phyloP scores from a whole-genome alignment of 2,888 invertebrate genomes.

The Polyommatus icarus region DNA sequence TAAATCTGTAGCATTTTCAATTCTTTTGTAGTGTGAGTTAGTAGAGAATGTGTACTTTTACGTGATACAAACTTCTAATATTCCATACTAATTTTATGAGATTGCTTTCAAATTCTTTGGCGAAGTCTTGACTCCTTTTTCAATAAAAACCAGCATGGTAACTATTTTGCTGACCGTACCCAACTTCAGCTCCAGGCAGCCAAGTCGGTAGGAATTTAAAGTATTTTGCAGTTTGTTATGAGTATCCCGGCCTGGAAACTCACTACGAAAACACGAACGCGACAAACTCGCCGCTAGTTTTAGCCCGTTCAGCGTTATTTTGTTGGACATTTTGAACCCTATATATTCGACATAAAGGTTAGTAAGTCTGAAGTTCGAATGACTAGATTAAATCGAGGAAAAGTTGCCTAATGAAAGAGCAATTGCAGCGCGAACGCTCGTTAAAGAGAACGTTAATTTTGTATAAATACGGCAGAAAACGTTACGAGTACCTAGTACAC shows the following conservation, averaged over 20 bases:
- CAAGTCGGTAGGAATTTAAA: constrained; percentile 74
- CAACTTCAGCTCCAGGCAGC: constrained; percentile 49
- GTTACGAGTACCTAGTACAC: neutral
- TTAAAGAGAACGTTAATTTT: constrained; percentile 32
- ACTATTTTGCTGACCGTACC: neutral
- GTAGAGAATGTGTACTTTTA: too few species aligned
- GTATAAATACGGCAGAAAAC: neutral
- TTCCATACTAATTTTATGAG: too few species aligned
- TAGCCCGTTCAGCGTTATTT: neutral
- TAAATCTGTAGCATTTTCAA: too few species aligned
- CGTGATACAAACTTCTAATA: too few species aligned
- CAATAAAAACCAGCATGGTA: neutral
- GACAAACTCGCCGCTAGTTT: constrained; percentile 41
- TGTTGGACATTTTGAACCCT: neutral
- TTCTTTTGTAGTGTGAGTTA: too few species aligned
- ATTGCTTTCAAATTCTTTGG: too few species aligned
- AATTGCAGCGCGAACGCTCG: constrained; percentile 38
- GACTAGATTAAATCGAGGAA: constrained; percentile 44
- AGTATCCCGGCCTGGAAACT: constrained; percentile 60
- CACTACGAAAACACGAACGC: constrained; percentile 60
- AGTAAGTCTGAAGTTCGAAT: constrained; percentile 31
- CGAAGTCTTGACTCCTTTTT: too few species aligned
- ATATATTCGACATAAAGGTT: too few species aligned
- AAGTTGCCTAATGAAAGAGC: constrained; percentile 41
- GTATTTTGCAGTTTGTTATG: constrained; percentile 75